phyloP scores from a whole-genome alignment of 1,140 invertebrate genomes.

The Mercenaria mercenaria region DNA sequence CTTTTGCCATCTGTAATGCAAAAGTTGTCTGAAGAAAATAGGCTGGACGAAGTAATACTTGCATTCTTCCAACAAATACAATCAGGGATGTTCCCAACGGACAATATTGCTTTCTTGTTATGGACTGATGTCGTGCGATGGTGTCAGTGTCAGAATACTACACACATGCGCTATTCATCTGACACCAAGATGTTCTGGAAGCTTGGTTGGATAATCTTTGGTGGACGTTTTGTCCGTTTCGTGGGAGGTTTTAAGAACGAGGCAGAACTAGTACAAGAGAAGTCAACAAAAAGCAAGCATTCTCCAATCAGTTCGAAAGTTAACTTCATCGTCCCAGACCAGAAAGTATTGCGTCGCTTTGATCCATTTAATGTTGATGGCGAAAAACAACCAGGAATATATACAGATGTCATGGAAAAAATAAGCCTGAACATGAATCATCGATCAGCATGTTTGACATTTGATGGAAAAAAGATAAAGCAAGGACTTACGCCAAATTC shows the following conservation, averaged over 20 bases:
- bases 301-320: background rate
- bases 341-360: background rate
- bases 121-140: slow-evolving; percentile 12
- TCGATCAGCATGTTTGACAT: background rate
- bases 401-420: background rate
- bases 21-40: too few relatives aligned
- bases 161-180: background rate
- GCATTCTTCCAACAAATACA: background rate
- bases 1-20: too few relatives aligned
- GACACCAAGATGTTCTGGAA: slow-evolving; percentile 25
- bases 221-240: slow-evolving; percentile 32
- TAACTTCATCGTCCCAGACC: background rate
- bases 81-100: background rate
- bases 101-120: slow-evolving; percentile 12
- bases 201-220: slow-evolving; percentile 15
- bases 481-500: background rate
- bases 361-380: background rate
- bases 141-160: slow-evolving; percentile 6
- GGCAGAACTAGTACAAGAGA: background rate
- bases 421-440: background rate
- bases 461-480: slow-evolving; percentile 34
- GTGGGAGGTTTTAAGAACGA: slow-evolving; percentile 38
- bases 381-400: background rate
- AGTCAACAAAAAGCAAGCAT: background rate
- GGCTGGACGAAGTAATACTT: background rate